phyloP scores from a whole-genome alignment of 2,888 invertebrate genomes.

The Chrysolina oricalcia region DNA sequence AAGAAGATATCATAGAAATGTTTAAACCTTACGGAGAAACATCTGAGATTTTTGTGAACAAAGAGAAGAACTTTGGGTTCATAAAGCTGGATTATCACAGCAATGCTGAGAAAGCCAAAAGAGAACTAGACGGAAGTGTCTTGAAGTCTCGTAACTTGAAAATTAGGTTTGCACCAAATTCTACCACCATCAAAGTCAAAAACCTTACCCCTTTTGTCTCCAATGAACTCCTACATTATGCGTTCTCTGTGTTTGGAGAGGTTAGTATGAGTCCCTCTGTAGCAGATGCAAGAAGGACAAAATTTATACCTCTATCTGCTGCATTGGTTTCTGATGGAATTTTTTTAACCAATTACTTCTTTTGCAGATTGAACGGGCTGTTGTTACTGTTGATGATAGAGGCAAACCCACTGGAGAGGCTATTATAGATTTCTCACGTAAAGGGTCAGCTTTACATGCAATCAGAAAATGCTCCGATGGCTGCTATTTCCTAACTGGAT shows the following conservation, averaged over 20 bases:
- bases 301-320: neutral
- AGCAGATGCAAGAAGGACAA: neutral
- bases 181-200: slow-evolving; percentile 92
- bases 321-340: neutral
- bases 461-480: slow-evolving; percentile 92
- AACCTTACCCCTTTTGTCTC: slow-evolving; percentile 95
- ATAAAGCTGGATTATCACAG: slow-evolving; percentile 93
- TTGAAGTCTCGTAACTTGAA: slow-evolving; percentile 90
- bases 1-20: slow-evolving; percentile 89
- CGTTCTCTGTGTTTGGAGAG: slow-evolving; percentile 92
- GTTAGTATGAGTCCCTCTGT: slow-evolving; percentile 61
- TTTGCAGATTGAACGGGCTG: slow-evolving; percentile 82
- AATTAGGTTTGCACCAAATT: slow-evolving; percentile 96
- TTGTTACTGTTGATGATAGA: slow-evolving; percentile 96
- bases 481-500: slow-evolving; percentile 88
- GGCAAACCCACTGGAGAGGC: slow-evolving; percentile 98
- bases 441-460: slow-evolving; percentile 92
- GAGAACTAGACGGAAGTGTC: slow-evolving; percentile 91
- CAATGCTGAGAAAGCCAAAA: slow-evolving; percentile 95
- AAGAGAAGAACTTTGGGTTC: slow-evolving; percentile 97
- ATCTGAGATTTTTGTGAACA: slow-evolving; percentile 93
- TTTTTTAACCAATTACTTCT: neutral
- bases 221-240: slow-evolving; percentile 92
- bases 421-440: slow-evolving; percentile 95
- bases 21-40: slow-evolving; percentile 94